phyloP scores from a whole-genome alignment of 2,888 invertebrate species.

The Orchesella flavescens region DNA sequence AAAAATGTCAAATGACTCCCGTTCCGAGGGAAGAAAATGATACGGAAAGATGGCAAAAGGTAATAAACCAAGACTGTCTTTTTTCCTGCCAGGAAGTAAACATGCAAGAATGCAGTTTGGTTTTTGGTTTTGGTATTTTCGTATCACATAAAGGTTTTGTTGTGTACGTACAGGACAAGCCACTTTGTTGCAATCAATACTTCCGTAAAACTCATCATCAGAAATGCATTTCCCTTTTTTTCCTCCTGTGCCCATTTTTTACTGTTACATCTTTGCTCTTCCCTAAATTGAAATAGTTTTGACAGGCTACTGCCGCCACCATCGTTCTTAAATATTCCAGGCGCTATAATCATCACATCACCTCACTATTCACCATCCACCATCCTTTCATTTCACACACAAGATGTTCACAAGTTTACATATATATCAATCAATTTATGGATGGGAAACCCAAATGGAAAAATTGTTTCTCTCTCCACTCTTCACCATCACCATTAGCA shows the following conservation, averaged over 20 bases:
- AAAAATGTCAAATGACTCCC: not conserved
- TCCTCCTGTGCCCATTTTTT: slow-evolving; percentile 6
- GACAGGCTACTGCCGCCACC: slow-evolving; percentile 23
- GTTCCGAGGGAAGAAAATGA: slow-evolving; percentile 19
- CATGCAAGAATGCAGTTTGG: slow-evolving; percentile 34
- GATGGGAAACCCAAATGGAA: slow-evolving; percentile 22
- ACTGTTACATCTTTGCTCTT: not conserved
- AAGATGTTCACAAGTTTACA: not conserved
- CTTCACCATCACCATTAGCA: slow-evolving; percentile 39
- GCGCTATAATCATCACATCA: not conserved
- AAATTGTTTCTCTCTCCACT: slow-evolving; percentile 27
- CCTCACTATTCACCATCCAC: too few relatives aligned
- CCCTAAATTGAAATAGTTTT: slow-evolving; percentile 50
- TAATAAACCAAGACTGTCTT: not conserved
- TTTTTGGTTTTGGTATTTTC: not conserved
- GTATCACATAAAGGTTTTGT: slow-evolving; percentile 5
- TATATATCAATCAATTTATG: slow-evolving; percentile 54
- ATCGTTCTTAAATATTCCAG: slow-evolving; percentile 17
- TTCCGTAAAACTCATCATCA: slow-evolving; percentile 55
- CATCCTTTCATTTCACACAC: too few relatives aligned
- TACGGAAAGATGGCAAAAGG: slow-evolving; percentile 22
- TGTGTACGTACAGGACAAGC: slow-evolving; percentile 43
- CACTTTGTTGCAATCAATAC: slow-evolving; percentile 55
- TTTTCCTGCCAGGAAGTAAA: not conserved
- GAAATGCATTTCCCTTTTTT: slow-evolving; percentile 49